Evolutionary conservation across 2,113 vertebrate species (phyloP).

Genomic region (Mormyrus lacerda): DNA sequence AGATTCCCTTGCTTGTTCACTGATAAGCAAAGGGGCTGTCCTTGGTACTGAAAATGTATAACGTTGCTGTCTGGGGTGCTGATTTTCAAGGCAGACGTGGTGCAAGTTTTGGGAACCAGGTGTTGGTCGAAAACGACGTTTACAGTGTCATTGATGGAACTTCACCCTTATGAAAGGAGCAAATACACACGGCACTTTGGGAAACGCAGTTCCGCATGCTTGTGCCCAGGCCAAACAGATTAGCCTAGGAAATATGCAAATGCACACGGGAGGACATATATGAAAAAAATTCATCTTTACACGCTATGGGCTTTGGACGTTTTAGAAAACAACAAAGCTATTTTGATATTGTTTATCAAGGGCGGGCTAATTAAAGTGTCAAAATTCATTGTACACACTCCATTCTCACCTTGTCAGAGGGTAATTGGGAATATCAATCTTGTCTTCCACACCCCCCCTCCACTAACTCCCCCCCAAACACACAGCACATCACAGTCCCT

Average conservation of each 20-base stretch:
- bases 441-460: slow-evolving; percentile 35
- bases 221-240: neutral
- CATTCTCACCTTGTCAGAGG: slow-evolving; percentile 56
- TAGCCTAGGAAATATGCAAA: neutral
- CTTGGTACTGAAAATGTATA: neutral
- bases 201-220: neutral
- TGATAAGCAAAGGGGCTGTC: neutral
- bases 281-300: neutral
- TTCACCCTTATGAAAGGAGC: neutral
- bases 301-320: slow-evolving; percentile 51
- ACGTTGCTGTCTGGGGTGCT: neutral
- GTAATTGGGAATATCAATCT: slow-evolving; percentile 72
- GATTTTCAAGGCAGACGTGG: neutral
- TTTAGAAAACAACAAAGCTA: slow-evolving; percentile 38
- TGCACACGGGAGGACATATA: neutral
- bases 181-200: neutral
- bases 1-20: neutral
- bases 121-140: neutral
- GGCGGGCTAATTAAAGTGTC: slow-evolving; percentile 69
- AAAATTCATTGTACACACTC: slow-evolving; percentile 62
- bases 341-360: slow-evolving; percentile 56
- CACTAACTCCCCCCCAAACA: slow-evolving; percentile 31
- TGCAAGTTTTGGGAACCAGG: neutral
- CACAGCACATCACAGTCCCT: slow-evolving; percentile 24
- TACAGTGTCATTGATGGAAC: neutral